Evolutionary conservation across 2,797 vertebrate genomes (phyloP).

Genomic region (Trachurus trachurus): DNA sequence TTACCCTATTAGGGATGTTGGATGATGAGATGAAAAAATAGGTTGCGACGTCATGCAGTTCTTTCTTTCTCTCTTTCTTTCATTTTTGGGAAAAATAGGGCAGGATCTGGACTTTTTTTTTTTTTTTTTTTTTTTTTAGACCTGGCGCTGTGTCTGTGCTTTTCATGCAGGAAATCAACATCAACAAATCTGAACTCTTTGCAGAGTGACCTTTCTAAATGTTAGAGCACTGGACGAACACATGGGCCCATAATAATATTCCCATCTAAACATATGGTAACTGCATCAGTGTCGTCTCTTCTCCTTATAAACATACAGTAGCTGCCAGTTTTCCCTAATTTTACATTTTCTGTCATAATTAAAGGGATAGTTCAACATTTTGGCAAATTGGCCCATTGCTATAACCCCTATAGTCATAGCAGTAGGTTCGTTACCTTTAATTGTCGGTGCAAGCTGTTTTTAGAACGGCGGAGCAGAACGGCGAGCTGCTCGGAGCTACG

Average conservation of each 20-base stretch:
- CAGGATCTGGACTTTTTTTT: slow-evolving; percentile 1
- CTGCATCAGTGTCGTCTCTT: neutral
- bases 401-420: too few relatives aligned
- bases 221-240: neutral
- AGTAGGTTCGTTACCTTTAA: too few relatives aligned
- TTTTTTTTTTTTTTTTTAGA: too few relatives aligned
- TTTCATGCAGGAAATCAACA: slow-evolving; percentile 1
- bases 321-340: neutral
- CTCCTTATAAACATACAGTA: neutral
- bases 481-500: too few relatives aligned
- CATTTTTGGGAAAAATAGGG: slow-evolving; percentile 8
- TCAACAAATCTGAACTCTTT: neutral
- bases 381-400: too few relatives aligned
- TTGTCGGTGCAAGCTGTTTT: too few relatives aligned
- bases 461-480: too few relatives aligned
- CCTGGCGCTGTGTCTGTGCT: too few relatives aligned
- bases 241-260: neutral
- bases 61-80: slow-evolving; percentile 16
- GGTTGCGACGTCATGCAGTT: slow-evolving; percentile 13
- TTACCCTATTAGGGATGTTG: slow-evolving; percentile 13
- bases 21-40: slow-evolving; percentile 32
- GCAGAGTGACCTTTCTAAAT: neutral
- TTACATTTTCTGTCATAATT: neutral
- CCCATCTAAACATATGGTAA: neutral
- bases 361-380: neutral